A percentile compares a stretch with the other conserved stretches of the same genome.
Conservation (phyloP, 2,113 vertebrate genomes). For the Atractosteus spatula region DNA sequence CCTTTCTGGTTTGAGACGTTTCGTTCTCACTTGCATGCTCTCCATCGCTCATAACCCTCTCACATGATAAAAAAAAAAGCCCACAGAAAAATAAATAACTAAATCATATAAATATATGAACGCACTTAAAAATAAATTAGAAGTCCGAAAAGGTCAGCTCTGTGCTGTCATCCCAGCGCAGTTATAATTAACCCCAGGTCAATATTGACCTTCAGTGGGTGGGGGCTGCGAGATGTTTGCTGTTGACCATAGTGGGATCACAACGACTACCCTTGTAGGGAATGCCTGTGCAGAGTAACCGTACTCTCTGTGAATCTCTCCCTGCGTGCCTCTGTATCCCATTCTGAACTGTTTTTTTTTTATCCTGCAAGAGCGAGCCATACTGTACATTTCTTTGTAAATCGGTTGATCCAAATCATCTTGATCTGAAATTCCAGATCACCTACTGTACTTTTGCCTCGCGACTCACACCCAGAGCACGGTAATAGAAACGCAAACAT, state of each 20-base stretch:
- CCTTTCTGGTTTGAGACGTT: not conserved
- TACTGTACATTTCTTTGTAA: not conserved
- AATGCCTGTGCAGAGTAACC: not conserved
- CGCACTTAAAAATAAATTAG: not conserved
- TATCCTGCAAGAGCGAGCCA: too few relatives aligned
- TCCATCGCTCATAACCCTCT: slow-evolving; percentile 1
- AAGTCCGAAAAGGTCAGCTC: slow-evolving; percentile 5
- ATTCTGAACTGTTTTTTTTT: not conserved
- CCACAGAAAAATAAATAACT: not conserved
- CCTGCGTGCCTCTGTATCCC: not conserved
- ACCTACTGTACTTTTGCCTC: too few relatives aligned
- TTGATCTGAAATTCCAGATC: not conserved
- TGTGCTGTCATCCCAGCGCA: not conserved
- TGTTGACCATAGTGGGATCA: slow-evolving; percentile 1
- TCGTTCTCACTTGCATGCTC: not conserved
- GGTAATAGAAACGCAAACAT: too few relatives aligned
- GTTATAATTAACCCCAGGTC: slow-evolving; percentile 38
- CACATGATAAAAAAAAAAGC: not conserved
- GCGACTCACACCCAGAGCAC: too few relatives aligned
- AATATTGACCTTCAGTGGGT: slow-evolving; percentile 33
- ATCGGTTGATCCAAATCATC: not conserved
- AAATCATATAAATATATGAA: too few relatives aligned
- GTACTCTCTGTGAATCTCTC: not conserved
- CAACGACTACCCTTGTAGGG: not conserved
- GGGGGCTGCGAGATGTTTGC: not conserved